Conservation (phyloP, 2,888 invertebrate genomes). For the Eulithis prunata region DNA sequence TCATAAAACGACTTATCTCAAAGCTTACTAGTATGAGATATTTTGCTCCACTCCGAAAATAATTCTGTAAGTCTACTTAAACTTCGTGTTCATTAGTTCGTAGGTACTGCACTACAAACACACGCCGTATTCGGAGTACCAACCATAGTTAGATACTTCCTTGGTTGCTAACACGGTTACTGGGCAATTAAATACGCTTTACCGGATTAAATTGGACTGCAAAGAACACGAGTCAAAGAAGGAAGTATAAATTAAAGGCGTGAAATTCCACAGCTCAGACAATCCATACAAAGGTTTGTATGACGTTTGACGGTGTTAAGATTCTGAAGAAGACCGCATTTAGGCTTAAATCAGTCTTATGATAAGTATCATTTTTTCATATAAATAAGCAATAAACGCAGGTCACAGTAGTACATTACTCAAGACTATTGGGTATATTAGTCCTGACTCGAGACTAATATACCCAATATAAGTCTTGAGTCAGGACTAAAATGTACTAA, state of each 20-base stretch:
- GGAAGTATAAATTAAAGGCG: conserved; percentile 78
- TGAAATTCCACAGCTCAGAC: conserved; percentile 70
- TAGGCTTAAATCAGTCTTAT: background rate
- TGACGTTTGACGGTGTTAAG: conserved; percentile 62
- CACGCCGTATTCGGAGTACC: background rate
- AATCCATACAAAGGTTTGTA: conserved; percentile 62
- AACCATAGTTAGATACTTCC: background rate
- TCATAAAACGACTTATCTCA: too few species aligned
- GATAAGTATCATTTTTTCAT: background rate
- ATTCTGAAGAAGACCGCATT: conserved; percentile 49
- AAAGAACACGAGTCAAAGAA: conserved; percentile 42
- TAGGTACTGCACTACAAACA: too few species aligned
- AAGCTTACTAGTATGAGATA: too few species aligned
- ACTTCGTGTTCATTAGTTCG: too few species aligned
- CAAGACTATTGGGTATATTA: too few species aligned
- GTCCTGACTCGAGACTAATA: too few species aligned
- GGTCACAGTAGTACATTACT: too few species aligned
- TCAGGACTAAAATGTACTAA: too few species aligned
- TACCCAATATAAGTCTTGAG: too few species aligned
- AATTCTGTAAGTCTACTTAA: too few species aligned
- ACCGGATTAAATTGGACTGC: conserved; percentile 36
- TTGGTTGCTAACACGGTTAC: background rate
- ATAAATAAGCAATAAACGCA: too few species aligned
- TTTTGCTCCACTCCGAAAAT: too few species aligned
- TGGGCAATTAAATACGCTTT: conserved; percentile 18